Conservation (phyloP, 2,888 invertebrate genomes). For the Deilephila porcellus region DNA sequence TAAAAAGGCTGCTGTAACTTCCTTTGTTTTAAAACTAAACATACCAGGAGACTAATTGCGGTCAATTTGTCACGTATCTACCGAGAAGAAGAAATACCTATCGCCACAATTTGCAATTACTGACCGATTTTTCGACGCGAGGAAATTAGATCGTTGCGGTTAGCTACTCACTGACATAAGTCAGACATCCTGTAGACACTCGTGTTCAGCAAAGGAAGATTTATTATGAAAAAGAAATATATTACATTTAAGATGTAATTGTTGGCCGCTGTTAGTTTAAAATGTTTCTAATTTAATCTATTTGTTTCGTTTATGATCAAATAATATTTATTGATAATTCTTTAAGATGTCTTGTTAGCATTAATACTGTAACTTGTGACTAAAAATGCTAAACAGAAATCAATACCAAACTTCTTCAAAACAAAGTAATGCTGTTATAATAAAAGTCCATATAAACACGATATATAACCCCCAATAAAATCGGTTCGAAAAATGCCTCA, state of each 20-base stretch:
- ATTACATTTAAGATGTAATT: too few species aligned
- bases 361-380: too few species aligned
- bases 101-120: constrained; percentile 11
- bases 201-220: not conserved
- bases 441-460: too few species aligned
- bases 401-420: too few species aligned
- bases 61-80: constrained; percentile 4
- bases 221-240: too few species aligned
- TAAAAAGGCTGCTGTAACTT: not conserved
- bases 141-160: constrained; percentile 10
- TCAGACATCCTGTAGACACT: constrained; percentile 13
- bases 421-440: too few species aligned
- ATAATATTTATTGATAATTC: too few species aligned
- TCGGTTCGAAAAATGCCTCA: not conserved
- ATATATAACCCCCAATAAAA: not conserved
- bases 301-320: too few species aligned
- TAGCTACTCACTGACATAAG: constrained; percentile 1
- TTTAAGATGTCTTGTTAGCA: too few species aligned
- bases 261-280: too few species aligned
- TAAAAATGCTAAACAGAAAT: too few species aligned
- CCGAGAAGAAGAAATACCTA: not conserved
- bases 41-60: constrained; percentile 14
- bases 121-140: not conserved
- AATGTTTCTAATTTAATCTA: too few species aligned
- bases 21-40: constrained; percentile 5